Evolutionary conservation across 2,888 invertebrate species (phyloP).

Genomic region (Lycophotia porphyrea): DNA sequence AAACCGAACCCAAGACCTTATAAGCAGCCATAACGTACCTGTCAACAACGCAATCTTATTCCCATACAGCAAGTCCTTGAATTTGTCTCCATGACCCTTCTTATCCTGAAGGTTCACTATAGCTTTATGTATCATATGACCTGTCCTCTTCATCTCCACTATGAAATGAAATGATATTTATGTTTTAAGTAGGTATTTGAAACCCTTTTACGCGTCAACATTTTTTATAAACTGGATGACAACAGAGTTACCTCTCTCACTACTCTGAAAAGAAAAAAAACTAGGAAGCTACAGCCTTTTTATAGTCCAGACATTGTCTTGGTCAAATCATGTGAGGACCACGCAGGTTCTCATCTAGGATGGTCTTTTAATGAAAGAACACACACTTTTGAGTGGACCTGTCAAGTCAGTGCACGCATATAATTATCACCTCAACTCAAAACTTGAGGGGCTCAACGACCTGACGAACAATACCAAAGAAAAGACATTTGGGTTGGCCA

Average conservation of each 20-base stretch:
- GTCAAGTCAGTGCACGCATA: neutral
- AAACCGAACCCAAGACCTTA: no score
- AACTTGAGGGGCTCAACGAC: neutral
- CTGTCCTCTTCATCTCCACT: conserved; percentile 88
- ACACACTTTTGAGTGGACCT: neutral
- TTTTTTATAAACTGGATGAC: neutral
- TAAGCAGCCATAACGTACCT: conserved; percentile 67
- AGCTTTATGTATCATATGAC: conserved; percentile 85
- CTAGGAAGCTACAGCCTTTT: no score
- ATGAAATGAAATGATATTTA: neutral
- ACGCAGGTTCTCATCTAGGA: neutral
- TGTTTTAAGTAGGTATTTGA: neutral
- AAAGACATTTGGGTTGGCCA: neutral
- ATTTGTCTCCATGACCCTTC: conserved; percentile 78
- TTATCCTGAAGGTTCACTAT: conserved; percentile 85
- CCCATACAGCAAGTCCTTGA: conserved; percentile 83
- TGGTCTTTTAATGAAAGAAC: neutral
- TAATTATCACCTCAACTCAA: neutral
- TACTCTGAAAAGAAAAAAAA: neutral
- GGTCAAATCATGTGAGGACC: neutral
- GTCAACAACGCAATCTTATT: conserved; percentile 86
- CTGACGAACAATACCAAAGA: neutral
- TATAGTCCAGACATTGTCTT: neutral
- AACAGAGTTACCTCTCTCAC: neutral
- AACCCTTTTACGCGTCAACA: neutral